These are phyloP conservation scores for Elysia crispata DNA, from an alignment of 2,888 invertebrate species.

Conservation along the genomic window DNA sequence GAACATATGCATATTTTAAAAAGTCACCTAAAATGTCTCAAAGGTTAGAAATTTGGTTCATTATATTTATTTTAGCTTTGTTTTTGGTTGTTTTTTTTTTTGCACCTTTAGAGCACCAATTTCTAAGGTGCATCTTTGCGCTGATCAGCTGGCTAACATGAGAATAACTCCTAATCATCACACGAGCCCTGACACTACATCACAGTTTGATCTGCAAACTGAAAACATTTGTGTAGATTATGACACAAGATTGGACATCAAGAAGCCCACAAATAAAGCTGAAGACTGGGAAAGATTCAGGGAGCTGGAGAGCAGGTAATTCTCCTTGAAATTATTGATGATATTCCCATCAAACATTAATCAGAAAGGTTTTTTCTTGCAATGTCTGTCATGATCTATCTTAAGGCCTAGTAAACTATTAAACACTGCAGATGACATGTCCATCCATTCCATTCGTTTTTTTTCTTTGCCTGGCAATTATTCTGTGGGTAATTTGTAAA, in stretches of 20 bases:
- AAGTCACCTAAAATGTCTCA: background rate
- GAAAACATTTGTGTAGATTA: slow-evolving; percentile 4
- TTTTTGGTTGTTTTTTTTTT: too few relatives aligned
- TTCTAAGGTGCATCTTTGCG: slow-evolving; percentile 44
- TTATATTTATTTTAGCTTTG: background rate
- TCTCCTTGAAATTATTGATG: background rate
- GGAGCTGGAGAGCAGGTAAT: slow-evolving; percentile 55
- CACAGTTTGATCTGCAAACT: background rate
- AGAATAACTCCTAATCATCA: slow-evolving; percentile 29
- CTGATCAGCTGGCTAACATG: slow-evolving; percentile 46
- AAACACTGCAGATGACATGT: background rate
- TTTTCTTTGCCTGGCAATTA: too few relatives aligned
- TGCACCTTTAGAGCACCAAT: slow-evolving; percentile 32
- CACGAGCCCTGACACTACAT: background rate
- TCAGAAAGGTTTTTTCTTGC: slow-evolving; percentile 4
- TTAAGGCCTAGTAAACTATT: background rate
- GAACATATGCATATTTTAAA: too few relatives aligned
- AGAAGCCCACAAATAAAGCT: slow-evolving; percentile 11
- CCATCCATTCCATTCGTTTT: too few relatives aligned
- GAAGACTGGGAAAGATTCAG: slow-evolving; percentile 51
- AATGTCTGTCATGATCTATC: background rate
- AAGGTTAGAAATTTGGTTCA: background rate
- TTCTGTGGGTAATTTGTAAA: too few relatives aligned
- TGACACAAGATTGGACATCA: background rate
- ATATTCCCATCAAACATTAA: background rate